Conservation (phyloP, 2,797 vertebrate species). For the Bradypus variegatus region DNA sequence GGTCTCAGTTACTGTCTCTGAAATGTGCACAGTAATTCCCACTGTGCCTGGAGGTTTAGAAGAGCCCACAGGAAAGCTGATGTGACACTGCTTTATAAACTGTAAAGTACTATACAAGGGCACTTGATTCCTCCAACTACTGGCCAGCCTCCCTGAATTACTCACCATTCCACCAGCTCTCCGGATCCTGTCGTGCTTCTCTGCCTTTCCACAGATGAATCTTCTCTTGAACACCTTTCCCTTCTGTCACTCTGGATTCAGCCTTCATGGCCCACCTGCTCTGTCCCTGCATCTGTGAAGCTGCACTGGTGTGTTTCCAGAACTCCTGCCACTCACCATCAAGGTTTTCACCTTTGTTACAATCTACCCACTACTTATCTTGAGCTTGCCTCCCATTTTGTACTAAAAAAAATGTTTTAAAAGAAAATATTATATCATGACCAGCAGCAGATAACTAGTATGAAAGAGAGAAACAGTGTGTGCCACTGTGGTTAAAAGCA, state of each 20-base stretch:
- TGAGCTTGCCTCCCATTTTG: neutral
- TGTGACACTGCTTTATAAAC: rapidly evolving
- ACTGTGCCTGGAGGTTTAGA: neutral
- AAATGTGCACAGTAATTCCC: neutral
- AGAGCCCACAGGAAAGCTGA: neutral
- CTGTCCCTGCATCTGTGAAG: neutral
- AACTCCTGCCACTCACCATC: neutral
- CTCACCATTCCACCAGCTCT: neutral
- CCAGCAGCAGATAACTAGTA: neutral
- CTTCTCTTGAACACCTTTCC: neutral
- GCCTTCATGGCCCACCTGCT: neutral
- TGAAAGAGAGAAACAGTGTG: neutral
- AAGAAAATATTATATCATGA: neutral
- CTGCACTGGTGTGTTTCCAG: neutral
- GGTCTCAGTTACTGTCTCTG: neutral
- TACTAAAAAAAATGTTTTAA: neutral
- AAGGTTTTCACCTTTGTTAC: neutral
- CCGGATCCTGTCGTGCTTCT: rapidly evolving
- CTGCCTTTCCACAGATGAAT: neutral
- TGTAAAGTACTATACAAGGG: rapidly evolving
- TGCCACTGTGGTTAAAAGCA: too few species aligned
- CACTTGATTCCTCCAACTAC: neutral
- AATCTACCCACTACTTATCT: neutral
- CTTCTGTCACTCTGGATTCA: neutral
- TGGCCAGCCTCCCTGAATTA: neutral